Conservation (phyloP, 1,140 invertebrate genomes). For the Carposina sasakii region DNA sequence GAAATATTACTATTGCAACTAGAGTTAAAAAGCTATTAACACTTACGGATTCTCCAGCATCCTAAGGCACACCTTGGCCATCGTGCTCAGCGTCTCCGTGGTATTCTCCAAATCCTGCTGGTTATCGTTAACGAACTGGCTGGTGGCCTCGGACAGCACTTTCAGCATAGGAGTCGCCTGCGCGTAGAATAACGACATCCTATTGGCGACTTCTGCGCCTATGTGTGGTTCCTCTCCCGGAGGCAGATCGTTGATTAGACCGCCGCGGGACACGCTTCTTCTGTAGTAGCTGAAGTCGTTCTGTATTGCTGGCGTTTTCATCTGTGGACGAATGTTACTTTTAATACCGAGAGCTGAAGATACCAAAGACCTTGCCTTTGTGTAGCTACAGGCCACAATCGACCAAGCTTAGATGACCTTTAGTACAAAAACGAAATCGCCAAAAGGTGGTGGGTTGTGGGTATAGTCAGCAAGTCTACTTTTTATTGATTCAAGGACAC, state of each 20-base stretch:
- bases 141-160: conserved; percentile 90
- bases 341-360: too few relatives aligned
- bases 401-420: too few relatives aligned
- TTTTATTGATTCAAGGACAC: too few relatives aligned
- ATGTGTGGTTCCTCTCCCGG: conserved; percentile 73
- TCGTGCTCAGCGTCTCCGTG: conserved; percentile 94
- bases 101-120: conserved; percentile 94
- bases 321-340: too few relatives aligned
- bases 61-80: conserved; percentile 95
- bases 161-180: conserved; percentile 96
- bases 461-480: too few relatives aligned
- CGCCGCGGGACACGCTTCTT: conserved; percentile 83
- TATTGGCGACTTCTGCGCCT: conserved; percentile 88
- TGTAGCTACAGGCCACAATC: too few relatives aligned
- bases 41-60: conserved; percentile 97
- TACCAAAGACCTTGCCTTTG: too few relatives aligned
- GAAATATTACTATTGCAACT: too few relatives aligned
- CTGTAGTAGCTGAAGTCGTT: conserved; percentile 98
- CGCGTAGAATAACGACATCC: conserved; percentile 96
- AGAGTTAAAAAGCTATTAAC: conserved; percentile 11
- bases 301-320: conserved; percentile 96
- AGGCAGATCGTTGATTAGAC: conserved; percentile 66
- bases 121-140: conserved; percentile 90
- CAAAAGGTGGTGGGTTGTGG: too few relatives aligned
- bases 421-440: too few relatives aligned